Base-by-base conservation (phyloP, 2,113 vertebrate species). In the Geococcyx californianus region DNA sequence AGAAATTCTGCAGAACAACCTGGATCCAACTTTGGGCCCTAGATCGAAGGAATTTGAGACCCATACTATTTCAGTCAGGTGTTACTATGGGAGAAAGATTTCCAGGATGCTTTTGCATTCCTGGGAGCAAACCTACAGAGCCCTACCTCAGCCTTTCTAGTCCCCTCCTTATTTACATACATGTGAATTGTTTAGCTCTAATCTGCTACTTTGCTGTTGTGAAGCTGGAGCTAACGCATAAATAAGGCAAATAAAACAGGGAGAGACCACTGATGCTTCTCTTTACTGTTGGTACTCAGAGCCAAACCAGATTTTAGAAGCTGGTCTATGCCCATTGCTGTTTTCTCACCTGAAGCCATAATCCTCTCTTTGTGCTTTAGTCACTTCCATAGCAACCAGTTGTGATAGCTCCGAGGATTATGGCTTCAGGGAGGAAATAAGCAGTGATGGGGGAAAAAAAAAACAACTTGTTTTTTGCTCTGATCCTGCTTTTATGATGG, bases 341-440 rank as follows among this genome's bases (percentile, higher is more conserved):
- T 84, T 96, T 93, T 66, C 85, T 96, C 92, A 97, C 94, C 96
- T 96, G 92, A 95, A 96, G 86, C 49, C 69, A 38, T 97, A 95
- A 97, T 96, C 93, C 69, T 89, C 44, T 80, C 93, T 93, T 93
- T 95, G 76, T 81, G 79, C 60, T 95, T 93, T 94, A 62, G 2
- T 90, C 95, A 93, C 93, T 90, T 88, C 93, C 94, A 95, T 96
- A 92, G 95, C 94, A 96, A 97, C 93, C 88, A 93, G n/a, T 89
- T 92, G 79, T 93, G 96, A 93, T 95, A 94, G 74, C 80, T 93
- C 72, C 0, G 0, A 95, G 94, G 92, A 93, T 96, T 94, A 94
- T 77, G 2, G 1, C 64, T 96, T 94, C 83, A 72, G 88, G 88
- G 89, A 96, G 76, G 88, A 90, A 96, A 93, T 86, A 90, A 81